Percentiles rank a stretch among this genome's conserved stretches.
These are phyloP conservation scores for Drosophila sulfurigaster DNA, from an alignment of 1,140 invertebrate genomes.

Conservation along the genomic window DNA sequence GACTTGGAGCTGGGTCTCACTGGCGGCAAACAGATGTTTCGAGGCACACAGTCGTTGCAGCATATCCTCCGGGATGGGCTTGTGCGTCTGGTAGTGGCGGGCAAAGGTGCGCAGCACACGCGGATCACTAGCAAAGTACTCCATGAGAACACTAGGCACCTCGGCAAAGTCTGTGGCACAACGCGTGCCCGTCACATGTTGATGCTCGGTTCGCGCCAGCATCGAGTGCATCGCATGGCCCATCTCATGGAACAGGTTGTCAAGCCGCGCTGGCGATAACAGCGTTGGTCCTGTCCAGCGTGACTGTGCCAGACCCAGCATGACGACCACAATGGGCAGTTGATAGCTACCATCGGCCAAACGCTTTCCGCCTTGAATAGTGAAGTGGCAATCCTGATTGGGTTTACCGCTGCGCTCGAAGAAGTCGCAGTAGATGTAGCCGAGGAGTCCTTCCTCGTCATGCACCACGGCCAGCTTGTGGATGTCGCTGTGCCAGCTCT, in stretches of 20 bases:
- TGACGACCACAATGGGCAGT: slow-evolving; percentile 96
- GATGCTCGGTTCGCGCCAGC: slow-evolving; percentile 97
- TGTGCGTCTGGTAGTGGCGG: slow-evolving; percentile 95
- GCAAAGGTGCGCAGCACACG: slow-evolving; percentile 94
- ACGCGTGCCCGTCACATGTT: slow-evolving; percentile 98
- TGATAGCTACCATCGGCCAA: slow-evolving; percentile 94
- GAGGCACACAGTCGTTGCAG: slow-evolving; percentile 92
- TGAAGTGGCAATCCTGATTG: slow-evolving; percentile 99
- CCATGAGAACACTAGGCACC: slow-evolving; percentile 99
- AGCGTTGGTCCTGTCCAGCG: slow-evolving; percentile 92
- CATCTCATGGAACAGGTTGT: slow-evolving; percentile 99
- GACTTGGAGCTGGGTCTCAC: slow-evolving; percentile 95
- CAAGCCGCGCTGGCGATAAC: slow-evolving; percentile 93
- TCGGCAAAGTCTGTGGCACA: slow-evolving; percentile 99
- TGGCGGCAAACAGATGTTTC: slow-evolving; percentile 94
- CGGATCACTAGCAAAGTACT: slow-evolving; percentile 97
- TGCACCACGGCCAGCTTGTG: slow-evolving; percentile 95
- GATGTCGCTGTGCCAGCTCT: slow-evolving; percentile 94
- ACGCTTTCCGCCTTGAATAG: slow-evolving; percentile 96
- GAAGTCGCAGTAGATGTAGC: slow-evolving; percentile 99
- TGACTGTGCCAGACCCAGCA: slow-evolving; percentile 93
- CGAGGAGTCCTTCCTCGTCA: slow-evolving; percentile 91
- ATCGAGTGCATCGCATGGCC: slow-evolving; percentile 99
- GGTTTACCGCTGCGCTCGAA: slow-evolving; percentile 95
- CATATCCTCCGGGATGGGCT: slow-evolving; percentile 92